A percentile compares a stretch with the other conserved stretches of the same genome.
Conservation (phyloP, 1,140 invertebrate species). For the Drosophila pachea region DNA sequence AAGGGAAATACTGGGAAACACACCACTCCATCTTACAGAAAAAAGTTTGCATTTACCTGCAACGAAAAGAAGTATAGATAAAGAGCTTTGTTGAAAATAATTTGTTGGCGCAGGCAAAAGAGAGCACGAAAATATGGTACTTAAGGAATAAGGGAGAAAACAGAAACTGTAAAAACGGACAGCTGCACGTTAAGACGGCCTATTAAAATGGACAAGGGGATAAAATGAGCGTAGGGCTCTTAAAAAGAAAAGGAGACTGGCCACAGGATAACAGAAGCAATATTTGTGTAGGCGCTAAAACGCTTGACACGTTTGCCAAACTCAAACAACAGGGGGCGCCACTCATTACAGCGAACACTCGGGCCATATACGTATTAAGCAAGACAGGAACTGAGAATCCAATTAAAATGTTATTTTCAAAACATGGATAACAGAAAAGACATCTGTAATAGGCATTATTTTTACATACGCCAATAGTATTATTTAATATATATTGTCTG, state of each 20-base stretch:
- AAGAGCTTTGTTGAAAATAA: slow-evolving; percentile 37
- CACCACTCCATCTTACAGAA: slow-evolving; percentile 18
- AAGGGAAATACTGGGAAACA: background rate
- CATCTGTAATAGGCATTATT: too few species aligned
- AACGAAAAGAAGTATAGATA: slow-evolving; percentile 47
- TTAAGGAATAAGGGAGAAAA: slow-evolving; percentile 7
- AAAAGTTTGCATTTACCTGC: slow-evolving; percentile 49
- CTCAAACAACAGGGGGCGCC: slow-evolving; percentile 21
- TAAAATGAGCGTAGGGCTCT: slow-evolving; percentile 19
- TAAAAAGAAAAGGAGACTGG: slow-evolving; percentile 15
- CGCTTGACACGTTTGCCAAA: slow-evolving; percentile 44
- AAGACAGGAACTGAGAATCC: background rate
- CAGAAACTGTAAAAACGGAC: slow-evolving; percentile 6
- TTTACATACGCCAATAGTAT: too few species aligned
- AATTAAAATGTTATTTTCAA: slow-evolving; percentile 53
- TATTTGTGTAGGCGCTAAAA: slow-evolving; percentile 55
- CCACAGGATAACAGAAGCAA: slow-evolving; percentile 31
- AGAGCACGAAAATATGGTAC: slow-evolving; percentile 21
- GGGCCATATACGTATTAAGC: slow-evolving; percentile 35
- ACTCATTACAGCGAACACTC: slow-evolving; percentile 31
- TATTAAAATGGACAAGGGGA: slow-evolving; percentile 54
- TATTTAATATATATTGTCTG: too few species aligned
- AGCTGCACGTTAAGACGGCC: slow-evolving; percentile 52
- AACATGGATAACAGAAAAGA: slow-evolving; percentile 2
- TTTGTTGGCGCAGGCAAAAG: slow-evolving; percentile 43